Percentiles rank a stretch among this genome's conserved stretches.
Evolutionary conservation across 2,797 vertebrate species (phyloP).

Genomic region (Otus scops): DNA sequence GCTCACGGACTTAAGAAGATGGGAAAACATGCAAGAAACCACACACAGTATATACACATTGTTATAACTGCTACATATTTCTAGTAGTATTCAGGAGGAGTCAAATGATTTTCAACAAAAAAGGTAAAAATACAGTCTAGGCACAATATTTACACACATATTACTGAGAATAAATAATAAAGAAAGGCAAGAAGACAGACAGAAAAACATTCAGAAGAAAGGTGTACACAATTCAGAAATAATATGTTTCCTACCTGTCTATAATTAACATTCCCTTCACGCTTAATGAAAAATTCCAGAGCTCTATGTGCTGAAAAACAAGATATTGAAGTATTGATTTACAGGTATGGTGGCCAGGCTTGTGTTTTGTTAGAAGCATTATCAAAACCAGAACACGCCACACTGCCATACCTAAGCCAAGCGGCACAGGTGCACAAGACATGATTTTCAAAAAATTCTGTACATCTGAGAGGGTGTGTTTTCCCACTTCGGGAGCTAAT

Average conservation of each 20-base stretch:
- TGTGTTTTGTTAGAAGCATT: background rate
- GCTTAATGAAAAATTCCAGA: constrained; percentile 74
- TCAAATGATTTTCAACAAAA: background rate
- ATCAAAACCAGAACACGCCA: background rate
- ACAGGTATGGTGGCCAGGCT: background rate
- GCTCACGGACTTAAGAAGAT: background rate
- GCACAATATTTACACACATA: background rate
- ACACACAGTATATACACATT: background rate
- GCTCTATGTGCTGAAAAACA: constrained; percentile 78
- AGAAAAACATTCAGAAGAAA: background rate
- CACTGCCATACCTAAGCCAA: background rate
- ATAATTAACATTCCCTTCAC: constrained; percentile 68
- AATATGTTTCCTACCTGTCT: constrained; percentile 68
- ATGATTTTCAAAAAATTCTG: background rate
- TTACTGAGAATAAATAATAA: background rate
- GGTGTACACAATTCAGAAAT: background rate
- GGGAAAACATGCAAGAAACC: background rate
- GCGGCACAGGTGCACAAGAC: background rate
- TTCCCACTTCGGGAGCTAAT: background rate
- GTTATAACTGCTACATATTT: background rate
- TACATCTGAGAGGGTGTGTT: background rate
- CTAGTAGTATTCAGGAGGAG: background rate
- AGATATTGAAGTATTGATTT: background rate
- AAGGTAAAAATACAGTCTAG: background rate
- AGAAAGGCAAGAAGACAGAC: background rate